Conservation (phyloP, 2,888 invertebrate genomes). For the Beris chalybata region DNA sequence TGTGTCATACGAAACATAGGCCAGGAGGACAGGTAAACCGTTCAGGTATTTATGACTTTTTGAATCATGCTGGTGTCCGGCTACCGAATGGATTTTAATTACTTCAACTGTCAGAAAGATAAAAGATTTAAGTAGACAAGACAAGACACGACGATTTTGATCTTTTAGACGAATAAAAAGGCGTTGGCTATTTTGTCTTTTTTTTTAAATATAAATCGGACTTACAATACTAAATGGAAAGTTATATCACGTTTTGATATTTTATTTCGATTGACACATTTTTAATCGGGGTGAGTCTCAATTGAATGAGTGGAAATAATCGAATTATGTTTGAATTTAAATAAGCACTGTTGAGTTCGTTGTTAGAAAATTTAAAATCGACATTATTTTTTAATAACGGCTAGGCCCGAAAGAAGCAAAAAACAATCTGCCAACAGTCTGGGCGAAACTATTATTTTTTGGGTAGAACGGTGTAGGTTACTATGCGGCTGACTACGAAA, state of each 20-base stretch:
- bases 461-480: too few species aligned
- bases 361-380: too few species aligned
- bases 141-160: slow-evolving; percentile 11
- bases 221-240: slow-evolving; percentile 4
- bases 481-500: too few species aligned
- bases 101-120: slow-evolving; percentile 11
- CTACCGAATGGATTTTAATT: neutral
- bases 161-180: neutral
- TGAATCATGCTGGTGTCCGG: too few species aligned
- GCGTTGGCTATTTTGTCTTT: slow-evolving; percentile 1
- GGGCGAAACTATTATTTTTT: too few species aligned
- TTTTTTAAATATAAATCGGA: neutral
- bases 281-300: neutral
- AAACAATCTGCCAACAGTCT: too few species aligned
- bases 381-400: too few species aligned
- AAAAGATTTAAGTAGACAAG: neutral
- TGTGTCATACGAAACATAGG: too few species aligned
- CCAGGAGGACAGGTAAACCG: too few species aligned
- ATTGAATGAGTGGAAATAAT: slow-evolving; percentile 20
- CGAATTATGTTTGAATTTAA: slow-evolving; percentile 10
- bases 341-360: too few species aligned
- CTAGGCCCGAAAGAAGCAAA: too few species aligned
- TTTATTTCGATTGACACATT: slow-evolving; percentile 17
- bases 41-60: too few species aligned
- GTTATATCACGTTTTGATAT: neutral